A percentile compares a stretch with the other conserved stretches of the same genome.
Conservation (phyloP, 2,888 invertebrate genomes). For the Tinea trinotella region DNA sequence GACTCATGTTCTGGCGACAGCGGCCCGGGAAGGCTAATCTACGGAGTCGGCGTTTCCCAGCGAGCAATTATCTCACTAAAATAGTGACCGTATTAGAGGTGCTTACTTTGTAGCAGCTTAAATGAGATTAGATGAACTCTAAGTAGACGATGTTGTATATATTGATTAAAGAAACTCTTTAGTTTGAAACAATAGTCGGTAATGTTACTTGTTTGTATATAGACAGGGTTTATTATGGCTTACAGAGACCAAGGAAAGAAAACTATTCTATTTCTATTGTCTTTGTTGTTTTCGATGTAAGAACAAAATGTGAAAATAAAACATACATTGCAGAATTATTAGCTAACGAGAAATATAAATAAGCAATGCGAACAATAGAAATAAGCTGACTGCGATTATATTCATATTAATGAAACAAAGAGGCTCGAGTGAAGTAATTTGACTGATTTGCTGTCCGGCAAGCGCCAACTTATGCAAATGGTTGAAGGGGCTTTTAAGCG, state of each 20-base stretch:
- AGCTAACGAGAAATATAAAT: background rate
- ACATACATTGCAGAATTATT: background rate
- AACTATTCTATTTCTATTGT: too few relatives aligned
- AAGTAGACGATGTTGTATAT: conserved; percentile 37
- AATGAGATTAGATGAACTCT: conserved; percentile 52
- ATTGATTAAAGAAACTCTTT: conserved; percentile 13
- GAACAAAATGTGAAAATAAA: background rate
- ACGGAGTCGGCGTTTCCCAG: conserved; percentile 6
- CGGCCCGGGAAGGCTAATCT: conserved; percentile 14
- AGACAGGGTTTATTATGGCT: background rate
- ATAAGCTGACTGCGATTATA: background rate
- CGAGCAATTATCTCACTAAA: conserved; percentile 62
- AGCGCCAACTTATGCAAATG: conserved; percentile 54
- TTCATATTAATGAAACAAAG: background rate
- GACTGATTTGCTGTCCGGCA: background rate
- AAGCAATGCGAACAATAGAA: background rate
- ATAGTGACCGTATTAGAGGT: conserved; percentile 59
- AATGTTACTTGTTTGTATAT: background rate
- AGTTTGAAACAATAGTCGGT: background rate
- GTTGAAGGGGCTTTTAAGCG: conserved; percentile 34
- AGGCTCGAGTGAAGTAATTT: background rate
- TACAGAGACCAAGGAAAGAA: too few relatives aligned
- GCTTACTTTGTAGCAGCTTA: conserved; percentile 59
- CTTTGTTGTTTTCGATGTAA: too few relatives aligned
- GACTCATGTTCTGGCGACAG: conserved; percentile 9